Conservation (phyloP, 30 jellyfish, hydroid and myxozoan genomes). For the Phacellophora camtschatica region DNA sequence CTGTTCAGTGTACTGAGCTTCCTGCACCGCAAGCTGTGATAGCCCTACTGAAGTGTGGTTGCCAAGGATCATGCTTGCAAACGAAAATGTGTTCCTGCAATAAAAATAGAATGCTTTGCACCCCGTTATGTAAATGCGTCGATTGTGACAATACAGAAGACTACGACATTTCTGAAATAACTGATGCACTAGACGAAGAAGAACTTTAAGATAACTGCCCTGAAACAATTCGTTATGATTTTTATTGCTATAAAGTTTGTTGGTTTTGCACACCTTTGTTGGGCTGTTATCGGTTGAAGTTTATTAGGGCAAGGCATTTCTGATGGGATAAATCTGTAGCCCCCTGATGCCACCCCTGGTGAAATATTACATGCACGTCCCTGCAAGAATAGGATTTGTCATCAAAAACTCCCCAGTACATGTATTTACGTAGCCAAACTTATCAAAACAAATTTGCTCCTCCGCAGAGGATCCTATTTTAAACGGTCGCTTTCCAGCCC, state of each 20-base stretch:
- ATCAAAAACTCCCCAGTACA: constrained; percentile 16
- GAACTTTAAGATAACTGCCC: constrained; percentile 15
- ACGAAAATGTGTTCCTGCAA: constrained; percentile 1
- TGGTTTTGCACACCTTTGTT: constrained; percentile 5
- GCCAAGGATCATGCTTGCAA: too few species aligned
- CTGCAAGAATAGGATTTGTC: neutral
- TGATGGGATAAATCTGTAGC: neutral
- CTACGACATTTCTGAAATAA: constrained; percentile 21
- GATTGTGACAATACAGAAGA: constrained; percentile 23
- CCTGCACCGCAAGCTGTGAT: too few species aligned
- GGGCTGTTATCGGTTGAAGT: neutral
- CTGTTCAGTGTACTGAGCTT: too few species aligned
- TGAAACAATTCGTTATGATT: constrained; percentile 16
- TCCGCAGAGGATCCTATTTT: constrained; percentile 11
- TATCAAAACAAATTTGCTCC: neutral
- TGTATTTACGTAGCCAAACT: constrained; percentile 18
- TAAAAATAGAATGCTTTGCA: constrained; percentile 24
- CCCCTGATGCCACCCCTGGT: constrained; percentile 28
- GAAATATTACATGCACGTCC: neutral
- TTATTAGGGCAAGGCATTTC: neutral
- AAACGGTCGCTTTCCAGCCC: neutral
- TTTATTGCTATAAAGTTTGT: neutral
- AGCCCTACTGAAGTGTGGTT: too few species aligned
- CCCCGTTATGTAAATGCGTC: constrained; percentile 25
- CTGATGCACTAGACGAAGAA: constrained; percentile 3